Evolutionary conservation across 1,140 invertebrate genomes (phyloP).

Genomic region (Globodera ellingtonae): DNA sequence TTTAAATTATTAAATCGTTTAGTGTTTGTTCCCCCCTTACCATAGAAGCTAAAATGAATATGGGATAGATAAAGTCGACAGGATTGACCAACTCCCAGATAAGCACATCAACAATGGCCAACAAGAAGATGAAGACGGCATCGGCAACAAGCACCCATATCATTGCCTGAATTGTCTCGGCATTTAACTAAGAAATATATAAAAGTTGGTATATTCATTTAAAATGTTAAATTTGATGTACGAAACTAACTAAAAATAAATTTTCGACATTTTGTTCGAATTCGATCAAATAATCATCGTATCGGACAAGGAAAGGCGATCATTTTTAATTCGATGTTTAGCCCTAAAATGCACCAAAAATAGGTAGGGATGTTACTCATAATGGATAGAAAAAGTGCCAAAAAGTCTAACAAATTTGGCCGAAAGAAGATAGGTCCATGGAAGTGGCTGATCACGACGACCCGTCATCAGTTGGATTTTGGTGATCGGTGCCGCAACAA

Average conservation of each 20-base stretch:
- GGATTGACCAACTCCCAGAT: conserved; percentile 30
- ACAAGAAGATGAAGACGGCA: conserved; percentile 42
- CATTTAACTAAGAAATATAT: too few relatives aligned
- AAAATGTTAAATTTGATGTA: too few relatives aligned
- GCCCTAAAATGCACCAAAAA: too few relatives aligned
- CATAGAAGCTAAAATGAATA: conserved; percentile 48
- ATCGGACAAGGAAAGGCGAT: too few relatives aligned
- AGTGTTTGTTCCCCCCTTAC: conserved; percentile 1
- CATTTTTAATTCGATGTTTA: too few relatives aligned
- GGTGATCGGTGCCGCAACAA: conserved; percentile 49
- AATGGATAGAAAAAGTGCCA: conserved; percentile 1
- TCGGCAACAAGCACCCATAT: conserved; percentile 42
- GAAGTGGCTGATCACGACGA: conserved; percentile 38
- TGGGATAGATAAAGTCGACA: conserved; percentile 51
- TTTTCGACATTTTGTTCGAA: too few relatives aligned
- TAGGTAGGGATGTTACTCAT: too few relatives aligned
- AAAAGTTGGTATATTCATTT: too few relatives aligned
- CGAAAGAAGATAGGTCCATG: conserved; percentile 52
- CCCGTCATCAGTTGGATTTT: conserved; percentile 47
- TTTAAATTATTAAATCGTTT: neutral
- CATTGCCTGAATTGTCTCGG: conserved; percentile 37
- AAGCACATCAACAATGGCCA: conserved; percentile 40
- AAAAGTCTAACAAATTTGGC: conserved; percentile 47
- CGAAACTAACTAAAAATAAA: too few relatives aligned
- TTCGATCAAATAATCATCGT: too few relatives aligned